Percentiles rank a stretch among this genome's conserved stretches.
Conservation (phyloP, 2,113 vertebrate genomes). For the Xenus cinereus region DNA sequence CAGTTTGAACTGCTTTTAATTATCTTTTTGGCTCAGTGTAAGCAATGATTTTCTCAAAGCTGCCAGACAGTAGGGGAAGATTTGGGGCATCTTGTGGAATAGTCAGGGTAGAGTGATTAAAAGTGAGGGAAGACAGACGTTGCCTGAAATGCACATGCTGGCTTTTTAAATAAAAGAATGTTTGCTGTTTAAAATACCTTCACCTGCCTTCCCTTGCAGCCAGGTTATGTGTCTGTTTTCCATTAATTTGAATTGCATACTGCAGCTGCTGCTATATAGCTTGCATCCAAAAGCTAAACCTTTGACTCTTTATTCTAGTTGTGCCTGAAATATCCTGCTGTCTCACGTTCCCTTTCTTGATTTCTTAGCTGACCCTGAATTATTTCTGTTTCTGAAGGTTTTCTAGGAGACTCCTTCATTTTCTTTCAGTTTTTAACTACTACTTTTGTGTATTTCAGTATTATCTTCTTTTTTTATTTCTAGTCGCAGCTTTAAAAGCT, state of each 20-base stretch:
- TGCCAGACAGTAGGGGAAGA: neutral
- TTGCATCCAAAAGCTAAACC: neutral
- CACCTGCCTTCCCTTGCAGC: neutral
- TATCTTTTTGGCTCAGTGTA: constrained; percentile 46
- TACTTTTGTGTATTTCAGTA: neutral
- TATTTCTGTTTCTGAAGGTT: neutral
- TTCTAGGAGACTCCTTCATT: neutral
- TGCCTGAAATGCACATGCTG: neutral
- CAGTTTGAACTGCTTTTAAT: constrained; percentile 53
- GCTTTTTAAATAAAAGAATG: neutral
- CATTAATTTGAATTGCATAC: constrained; percentile 28
- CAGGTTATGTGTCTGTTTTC: constrained; percentile 4
- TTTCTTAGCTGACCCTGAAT: neutral
- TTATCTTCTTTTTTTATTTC: neutral
- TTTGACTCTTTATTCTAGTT: neutral
- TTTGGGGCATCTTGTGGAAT: neutral
- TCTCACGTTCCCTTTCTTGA: neutral
- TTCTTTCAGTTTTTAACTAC: neutral
- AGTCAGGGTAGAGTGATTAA: constrained; percentile 3
- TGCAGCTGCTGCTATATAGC: neutral
- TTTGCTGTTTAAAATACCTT: neutral
- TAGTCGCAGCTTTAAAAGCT: neutral
- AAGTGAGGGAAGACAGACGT: neutral
- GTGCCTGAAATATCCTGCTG: neutral
- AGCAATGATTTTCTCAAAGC: constrained; percentile 34